Conservation (phyloP, 2,888 invertebrate genomes). For the Chymomyza fuscimana region DNA sequence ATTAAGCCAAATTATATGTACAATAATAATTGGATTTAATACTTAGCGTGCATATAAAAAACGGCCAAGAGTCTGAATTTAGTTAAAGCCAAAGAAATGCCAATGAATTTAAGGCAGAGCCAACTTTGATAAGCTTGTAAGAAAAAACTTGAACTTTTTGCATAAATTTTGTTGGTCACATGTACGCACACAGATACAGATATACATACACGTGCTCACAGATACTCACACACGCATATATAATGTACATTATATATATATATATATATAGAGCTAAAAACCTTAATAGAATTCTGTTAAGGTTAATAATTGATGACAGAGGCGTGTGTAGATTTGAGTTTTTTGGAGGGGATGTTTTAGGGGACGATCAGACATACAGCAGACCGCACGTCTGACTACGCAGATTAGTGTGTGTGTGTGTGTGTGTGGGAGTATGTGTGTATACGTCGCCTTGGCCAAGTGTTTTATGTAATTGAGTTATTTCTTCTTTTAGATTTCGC, state of each 20-base stretch:
- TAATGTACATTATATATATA: no score
- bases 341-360: no score
- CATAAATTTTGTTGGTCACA: not conserved
- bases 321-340: not conserved
- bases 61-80: not conserved
- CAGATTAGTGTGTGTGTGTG: not conserved
- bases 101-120: not conserved
- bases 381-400: constrained; percentile 1
- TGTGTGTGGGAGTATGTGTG: not conserved
- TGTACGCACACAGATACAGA: not conserved
- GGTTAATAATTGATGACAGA: not conserved
- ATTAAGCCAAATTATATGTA: not conserved
- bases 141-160: not conserved
- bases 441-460: not conserved
- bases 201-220: not conserved
- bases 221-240: no score
- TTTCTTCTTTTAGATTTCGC: constrained; percentile 59
- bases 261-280: not conserved
- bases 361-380: not conserved
- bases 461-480: constrained; percentile 62
- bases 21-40: not conserved
- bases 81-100: not conserved
- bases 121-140: not conserved
- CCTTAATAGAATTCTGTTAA: not conserved
- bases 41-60: not conserved